Evolutionary conservation across 2,888 invertebrate species (phyloP).

Genomic region (Phengaris arion): DNA sequence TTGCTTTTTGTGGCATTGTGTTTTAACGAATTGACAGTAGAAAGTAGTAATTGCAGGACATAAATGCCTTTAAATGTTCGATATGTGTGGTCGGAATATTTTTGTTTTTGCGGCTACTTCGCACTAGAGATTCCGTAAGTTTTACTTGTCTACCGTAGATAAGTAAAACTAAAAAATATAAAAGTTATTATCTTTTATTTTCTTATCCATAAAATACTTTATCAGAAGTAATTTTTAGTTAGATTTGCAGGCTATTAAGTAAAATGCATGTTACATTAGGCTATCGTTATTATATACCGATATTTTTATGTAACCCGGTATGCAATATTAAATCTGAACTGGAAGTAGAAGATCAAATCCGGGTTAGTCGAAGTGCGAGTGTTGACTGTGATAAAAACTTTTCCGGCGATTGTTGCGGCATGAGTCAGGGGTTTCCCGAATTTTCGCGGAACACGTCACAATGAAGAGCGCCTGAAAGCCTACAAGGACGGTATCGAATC

Average conservation of each 20-base stretch:
- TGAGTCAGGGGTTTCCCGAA: constrained; percentile 76
- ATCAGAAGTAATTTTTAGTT: no score
- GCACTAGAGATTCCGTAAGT: neutral
- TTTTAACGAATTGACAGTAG: constrained; percentile 30
- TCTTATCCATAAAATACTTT: no score
- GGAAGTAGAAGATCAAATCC: constrained; percentile 5
- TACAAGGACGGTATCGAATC: constrained; percentile 60
- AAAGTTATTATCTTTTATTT: no score
- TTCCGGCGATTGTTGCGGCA: constrained; percentile 48
- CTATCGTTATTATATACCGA: no score
- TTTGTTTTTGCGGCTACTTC: neutral
- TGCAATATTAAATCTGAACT: neutral
- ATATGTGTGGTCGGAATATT: constrained; percentile 28
- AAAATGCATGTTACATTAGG: no score
- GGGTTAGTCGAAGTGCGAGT: constrained; percentile 26
- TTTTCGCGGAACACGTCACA: constrained; percentile 52
- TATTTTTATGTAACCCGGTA: neutral
- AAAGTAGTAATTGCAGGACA: constrained; percentile 38
- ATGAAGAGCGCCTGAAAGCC: constrained; percentile 60
- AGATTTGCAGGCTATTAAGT: no score
- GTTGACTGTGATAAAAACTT: constrained; percentile 30
- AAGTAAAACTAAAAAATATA: no score
- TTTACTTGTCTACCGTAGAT: neutral
- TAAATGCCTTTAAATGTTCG: constrained; percentile 35
- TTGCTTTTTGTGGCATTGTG: constrained; percentile 38